These are phyloP conservation scores for Mystacornis crossleyi DNA, from an alignment of 2,113 vertebrate genomes.

Conservation along the genomic window DNA sequence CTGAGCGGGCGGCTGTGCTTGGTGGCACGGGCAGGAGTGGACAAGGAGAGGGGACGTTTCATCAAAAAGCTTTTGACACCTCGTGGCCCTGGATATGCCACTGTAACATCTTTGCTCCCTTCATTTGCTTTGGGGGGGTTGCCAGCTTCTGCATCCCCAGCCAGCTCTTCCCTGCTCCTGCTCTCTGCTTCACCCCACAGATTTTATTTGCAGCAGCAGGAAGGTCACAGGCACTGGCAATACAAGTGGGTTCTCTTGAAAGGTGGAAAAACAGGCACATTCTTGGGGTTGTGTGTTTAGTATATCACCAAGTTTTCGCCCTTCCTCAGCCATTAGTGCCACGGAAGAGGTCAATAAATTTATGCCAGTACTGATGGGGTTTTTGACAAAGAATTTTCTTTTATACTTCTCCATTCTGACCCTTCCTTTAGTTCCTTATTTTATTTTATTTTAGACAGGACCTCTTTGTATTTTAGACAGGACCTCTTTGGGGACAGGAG, in stretches of 20 bases:
- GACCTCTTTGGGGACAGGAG: not conserved
- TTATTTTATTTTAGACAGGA: not conserved
- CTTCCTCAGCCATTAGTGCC: not conserved
- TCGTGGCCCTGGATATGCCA: rapidly evolving
- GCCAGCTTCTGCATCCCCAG: not conserved
- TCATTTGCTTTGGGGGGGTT: not conserved
- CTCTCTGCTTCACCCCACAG: rapidly evolving
- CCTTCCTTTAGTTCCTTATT: not conserved
- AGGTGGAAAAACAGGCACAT: not conserved
- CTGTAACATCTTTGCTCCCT: not conserved
- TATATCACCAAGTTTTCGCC: not conserved
- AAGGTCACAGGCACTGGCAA: not conserved
- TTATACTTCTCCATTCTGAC: not conserved
- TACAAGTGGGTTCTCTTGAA: not conserved
- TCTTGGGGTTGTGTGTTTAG: not conserved
- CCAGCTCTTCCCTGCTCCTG: not conserved
- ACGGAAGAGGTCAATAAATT: not conserved
- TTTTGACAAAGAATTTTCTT: not conserved
- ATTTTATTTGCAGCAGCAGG: not conserved
- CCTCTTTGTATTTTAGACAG: not conserved
- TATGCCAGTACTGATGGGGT: not conserved
- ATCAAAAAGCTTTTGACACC: not conserved
- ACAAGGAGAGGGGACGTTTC: not conserved
- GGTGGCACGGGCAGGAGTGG: not conserved
- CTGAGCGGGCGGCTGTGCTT: not conserved